Conservation (phyloP, 92 coral and sea anemone genomes). For the Bergia sp. region DNA sequence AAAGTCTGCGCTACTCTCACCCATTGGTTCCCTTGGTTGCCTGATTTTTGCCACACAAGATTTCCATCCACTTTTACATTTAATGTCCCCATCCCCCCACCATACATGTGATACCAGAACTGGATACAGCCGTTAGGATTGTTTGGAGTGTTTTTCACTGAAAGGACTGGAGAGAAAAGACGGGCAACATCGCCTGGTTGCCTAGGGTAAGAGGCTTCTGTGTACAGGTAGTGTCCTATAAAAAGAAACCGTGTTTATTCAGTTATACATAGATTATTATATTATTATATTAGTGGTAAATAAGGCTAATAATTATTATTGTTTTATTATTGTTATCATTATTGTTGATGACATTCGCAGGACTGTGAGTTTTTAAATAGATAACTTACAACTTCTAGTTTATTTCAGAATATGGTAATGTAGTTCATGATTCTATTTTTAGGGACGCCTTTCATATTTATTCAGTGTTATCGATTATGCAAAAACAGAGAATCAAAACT, state of each 20-base stretch:
- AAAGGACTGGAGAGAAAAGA: background rate
- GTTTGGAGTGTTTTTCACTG: background rate
- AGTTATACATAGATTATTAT: no score
- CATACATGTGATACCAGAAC: constrained; percentile 32
- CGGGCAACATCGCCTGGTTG: background rate
- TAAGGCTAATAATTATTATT: no score
- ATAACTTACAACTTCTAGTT: no score
- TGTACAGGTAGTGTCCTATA: constrained; percentile 5
- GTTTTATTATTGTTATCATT: no score
- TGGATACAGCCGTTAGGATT: constrained; percentile 16
- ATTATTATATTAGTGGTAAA: no score
- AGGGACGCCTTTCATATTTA: no score
- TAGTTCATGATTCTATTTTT: no score
- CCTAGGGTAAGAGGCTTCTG: constrained; percentile 18
- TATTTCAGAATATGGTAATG: no score
- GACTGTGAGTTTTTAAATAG: no score
- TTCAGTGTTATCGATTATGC: no score
- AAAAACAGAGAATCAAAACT: no score
- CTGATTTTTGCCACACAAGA: background rate
- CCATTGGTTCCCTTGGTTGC: background rate
- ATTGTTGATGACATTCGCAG: no score
- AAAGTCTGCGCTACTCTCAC: background rate
- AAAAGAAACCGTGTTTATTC: background rate
- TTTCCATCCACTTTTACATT: background rate
- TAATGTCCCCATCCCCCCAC: background rate